Conservation (phyloP, 2,113 vertebrate species). For the Menura novaehollandiae region DNA sequence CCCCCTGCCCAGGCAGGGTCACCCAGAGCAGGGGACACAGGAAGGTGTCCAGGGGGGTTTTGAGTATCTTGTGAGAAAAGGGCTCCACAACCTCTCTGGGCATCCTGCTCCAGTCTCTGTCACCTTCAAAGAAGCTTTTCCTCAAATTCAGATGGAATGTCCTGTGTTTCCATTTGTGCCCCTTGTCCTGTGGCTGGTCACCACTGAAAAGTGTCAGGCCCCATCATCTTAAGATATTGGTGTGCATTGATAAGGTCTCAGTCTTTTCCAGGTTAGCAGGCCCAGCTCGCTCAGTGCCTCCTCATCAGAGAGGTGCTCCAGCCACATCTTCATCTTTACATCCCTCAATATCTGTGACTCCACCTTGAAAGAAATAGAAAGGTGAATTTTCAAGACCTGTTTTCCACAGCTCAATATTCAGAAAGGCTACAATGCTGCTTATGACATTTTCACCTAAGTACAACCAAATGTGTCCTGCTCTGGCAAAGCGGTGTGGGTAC, state of each 20-base stretch:
- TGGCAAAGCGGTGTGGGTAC: not conserved
- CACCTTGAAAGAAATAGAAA: slow-evolving; percentile 18
- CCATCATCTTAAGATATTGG: not conserved
- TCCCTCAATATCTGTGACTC: not conserved
- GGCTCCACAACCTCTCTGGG: not conserved
- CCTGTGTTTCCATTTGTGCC: not conserved
- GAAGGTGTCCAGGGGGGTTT: not conserved
- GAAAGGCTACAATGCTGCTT: not conserved
- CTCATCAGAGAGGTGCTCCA: not conserved
- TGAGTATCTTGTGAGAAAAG: too few species aligned
- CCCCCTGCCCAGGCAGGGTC: not conserved
- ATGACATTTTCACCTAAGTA: not conserved
- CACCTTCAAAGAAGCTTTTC: not conserved
- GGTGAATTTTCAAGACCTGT: not conserved
- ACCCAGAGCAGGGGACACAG: not conserved
- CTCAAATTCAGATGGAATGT: not conserved
- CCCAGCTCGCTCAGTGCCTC: not conserved
- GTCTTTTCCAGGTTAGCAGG: not conserved
- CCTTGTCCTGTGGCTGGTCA: not conserved
- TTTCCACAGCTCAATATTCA: not conserved
- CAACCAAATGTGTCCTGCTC: not conserved
- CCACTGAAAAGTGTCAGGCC: not conserved
- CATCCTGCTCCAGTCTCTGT: not conserved
- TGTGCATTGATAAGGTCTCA: not conserved
- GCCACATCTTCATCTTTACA: not conserved